These are phyloP conservation scores for Drosophila kurseongensis DNA, from an alignment of 1,140 invertebrate species.

Conservation along the genomic window DNA sequence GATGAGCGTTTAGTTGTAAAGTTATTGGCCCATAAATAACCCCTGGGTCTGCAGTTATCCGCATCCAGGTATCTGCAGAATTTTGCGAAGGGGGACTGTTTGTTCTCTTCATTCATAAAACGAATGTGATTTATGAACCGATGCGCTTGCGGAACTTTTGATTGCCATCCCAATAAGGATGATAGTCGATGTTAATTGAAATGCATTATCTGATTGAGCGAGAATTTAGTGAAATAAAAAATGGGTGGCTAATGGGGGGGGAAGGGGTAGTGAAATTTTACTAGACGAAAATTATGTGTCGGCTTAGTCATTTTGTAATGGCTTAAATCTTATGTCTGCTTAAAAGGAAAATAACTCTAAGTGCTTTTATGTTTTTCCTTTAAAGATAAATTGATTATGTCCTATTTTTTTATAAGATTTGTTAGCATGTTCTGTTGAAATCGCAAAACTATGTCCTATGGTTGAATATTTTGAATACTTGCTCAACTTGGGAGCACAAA, in stretches of 20 bases:
- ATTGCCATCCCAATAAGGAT: constrained; percentile 31
- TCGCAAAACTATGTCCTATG: too few species aligned
- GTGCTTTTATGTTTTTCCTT: too few species aligned
- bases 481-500: too few species aligned
- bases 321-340: not conserved
- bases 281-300: not conserved
- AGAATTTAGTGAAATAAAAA: constrained; percentile 1
- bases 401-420: too few species aligned
- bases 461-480: too few species aligned
- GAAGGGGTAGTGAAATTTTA: not conserved
- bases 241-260: not conserved
- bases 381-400: too few species aligned
- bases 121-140: constrained; percentile 47
- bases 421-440: too few species aligned
- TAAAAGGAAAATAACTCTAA: not conserved
- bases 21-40: constrained; percentile 79
- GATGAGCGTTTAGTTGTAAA: constrained; percentile 82
- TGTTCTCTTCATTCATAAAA: constrained; percentile 69
- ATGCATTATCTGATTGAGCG: constrained; percentile 26
- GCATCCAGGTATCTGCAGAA: constrained; percentile 3
- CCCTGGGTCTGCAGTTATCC: constrained; percentile 3
- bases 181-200: constrained; percentile 36
- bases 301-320: not conserved
- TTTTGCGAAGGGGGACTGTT: constrained; percentile 3
- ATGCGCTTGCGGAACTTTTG: constrained; percentile 33